A percentile compares a stretch with the other conserved stretches of the same genome.
phyloP scores from a whole-genome alignment of 2,797 vertebrate genomes.

The Amblyraja radiata region DNA sequence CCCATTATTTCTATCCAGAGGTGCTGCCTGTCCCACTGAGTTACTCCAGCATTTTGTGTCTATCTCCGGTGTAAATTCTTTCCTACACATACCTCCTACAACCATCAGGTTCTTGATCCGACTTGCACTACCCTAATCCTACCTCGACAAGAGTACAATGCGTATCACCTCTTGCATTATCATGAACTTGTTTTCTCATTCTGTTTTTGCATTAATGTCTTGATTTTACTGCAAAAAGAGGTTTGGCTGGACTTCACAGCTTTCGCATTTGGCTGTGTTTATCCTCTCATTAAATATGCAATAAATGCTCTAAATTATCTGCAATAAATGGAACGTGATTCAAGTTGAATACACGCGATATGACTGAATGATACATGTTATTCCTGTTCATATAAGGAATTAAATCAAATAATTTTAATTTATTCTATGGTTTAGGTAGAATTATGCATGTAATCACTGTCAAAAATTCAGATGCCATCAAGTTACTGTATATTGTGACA shows the following conservation, averaged over 20 bases:
- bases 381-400: neutral
- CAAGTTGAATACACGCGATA: neutral
- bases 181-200: too few relatives aligned
- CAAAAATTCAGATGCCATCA: slow-evolving; percentile 11
- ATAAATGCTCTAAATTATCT: neutral
- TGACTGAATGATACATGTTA: neutral
- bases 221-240: too few relatives aligned
- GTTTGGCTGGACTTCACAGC: neutral
- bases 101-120: too few relatives aligned
- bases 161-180: too few relatives aligned
- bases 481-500: neutral
- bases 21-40: too few relatives aligned
- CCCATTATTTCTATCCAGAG: too few relatives aligned
- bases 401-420: neutral
- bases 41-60: too few relatives aligned
- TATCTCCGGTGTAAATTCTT: too few relatives aligned
- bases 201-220: too few relatives aligned
- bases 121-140: too few relatives aligned
- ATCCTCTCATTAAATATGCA: neutral
- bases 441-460: neutral
- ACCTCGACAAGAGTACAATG: too few relatives aligned
- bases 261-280: neutral
- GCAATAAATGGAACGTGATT: neutral
- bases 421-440: neutral
- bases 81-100: too few relatives aligned